Base-by-base conservation (phyloP, 92 coral and sea anemone genomes). In the Zoanthus solanderi region DNA sequence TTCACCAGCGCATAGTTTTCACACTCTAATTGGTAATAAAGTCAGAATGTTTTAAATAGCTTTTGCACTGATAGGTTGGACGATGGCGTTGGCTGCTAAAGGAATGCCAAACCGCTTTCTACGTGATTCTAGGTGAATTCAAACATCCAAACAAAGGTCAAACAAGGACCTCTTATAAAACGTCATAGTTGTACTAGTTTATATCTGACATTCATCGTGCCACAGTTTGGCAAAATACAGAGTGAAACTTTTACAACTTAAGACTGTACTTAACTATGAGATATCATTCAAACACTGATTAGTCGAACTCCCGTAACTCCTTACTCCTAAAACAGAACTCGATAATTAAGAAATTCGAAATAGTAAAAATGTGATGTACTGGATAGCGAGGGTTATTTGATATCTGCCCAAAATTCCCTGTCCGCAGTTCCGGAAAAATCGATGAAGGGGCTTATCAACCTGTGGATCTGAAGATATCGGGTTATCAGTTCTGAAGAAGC, bases 391-490 rank as follows among this genome's bases (percentile, higher is more conserved):
- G 75, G 47, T 23, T 48, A 46, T 65, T 23, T 65, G 75, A 81
- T 66, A 47, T 81, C 65, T 81, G 76, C 47, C 23, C 47, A 29
- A 81, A 57, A 79, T 45, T 30, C 46, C 61, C 75, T 18, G 74
- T 65, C 76, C 61, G 50, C 53, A 65, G 71, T 65, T 42, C 85
- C 85, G 85, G 75, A 67, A 81, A 81, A 78, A 30, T 11, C 31
- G 42, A 14, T 78, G 83, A 78, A 78, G 83, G 30, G 71, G 18
- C 61, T 47, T 66, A 71, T 28, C 54, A 48, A 48, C 63, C 71
- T 81, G 85, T 67, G 75, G 18, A 81, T 69, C 67, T 53, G 58
- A 65, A 47, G 75, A 81, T 81, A 81, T 81, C 85, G 45, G 58
- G 45, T 81, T 66, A 66, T 67, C 46, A 37, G 57, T 31, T 65